phyloP scores from a whole-genome alignment of 1,140 invertebrate species.

The Drosophila yakuba region DNA sequence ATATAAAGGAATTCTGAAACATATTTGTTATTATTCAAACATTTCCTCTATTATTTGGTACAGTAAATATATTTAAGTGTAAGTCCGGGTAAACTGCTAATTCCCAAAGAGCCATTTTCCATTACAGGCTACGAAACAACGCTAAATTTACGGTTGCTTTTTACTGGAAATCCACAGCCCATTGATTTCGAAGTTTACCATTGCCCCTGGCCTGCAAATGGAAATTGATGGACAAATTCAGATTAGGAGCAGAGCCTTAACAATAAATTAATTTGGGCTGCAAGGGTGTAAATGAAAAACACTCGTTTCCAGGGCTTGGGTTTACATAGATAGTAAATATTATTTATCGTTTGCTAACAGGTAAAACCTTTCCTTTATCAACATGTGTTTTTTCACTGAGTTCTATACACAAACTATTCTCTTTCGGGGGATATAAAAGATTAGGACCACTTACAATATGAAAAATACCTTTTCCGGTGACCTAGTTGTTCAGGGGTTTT shows the following conservation, averaged over 20 bases:
- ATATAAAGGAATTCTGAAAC: neutral
- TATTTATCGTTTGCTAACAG: neutral
- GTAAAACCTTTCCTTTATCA: no score
- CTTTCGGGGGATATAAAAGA: neutral
- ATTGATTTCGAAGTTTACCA: neutral
- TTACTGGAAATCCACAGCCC: slow-evolving; percentile 10
- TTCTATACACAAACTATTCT: neutral
- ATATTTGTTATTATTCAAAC: neutral
- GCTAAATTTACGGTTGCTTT: neutral
- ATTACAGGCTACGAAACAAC: neutral
- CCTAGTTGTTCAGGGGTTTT: slow-evolving; percentile 19
- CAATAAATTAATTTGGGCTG: slow-evolving; percentile 1
- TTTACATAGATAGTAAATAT: neutral
- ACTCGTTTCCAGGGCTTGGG: neutral
- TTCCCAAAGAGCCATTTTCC: neutral
- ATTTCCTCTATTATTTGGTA: neutral
- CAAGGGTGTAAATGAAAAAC: neutral
- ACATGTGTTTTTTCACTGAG: no score
- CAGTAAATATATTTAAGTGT: neutral
- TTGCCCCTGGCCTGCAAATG: neutral
- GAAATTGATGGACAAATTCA: neutral
- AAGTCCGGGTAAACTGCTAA: neutral
- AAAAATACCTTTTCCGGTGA: neutral
- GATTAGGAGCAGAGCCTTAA: neutral
- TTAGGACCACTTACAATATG: neutral